Conservation (phyloP, 2,888 invertebrate species). For the Epinotia nisella region DNA sequence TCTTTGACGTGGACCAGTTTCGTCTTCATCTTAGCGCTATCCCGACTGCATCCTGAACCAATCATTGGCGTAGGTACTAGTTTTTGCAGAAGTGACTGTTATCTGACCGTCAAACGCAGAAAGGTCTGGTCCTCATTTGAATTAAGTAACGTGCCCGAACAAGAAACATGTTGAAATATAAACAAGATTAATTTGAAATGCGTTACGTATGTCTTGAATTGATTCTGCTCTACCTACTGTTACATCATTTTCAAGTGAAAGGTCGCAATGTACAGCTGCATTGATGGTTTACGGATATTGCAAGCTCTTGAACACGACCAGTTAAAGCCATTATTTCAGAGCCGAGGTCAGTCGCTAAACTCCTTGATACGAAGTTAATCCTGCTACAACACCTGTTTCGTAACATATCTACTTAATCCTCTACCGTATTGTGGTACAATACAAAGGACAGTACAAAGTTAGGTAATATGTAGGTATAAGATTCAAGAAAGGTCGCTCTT, state of each 20-base stretch:
- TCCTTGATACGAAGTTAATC: background rate
- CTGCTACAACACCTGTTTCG: background rate
- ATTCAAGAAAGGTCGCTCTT: too few species aligned
- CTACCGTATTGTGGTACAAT: background rate
- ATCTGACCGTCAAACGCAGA: too few species aligned
- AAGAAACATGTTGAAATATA: too few species aligned
- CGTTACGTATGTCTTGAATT: background rate
- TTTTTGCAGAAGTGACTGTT: too few species aligned
- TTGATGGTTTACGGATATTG: conserved; percentile 29
- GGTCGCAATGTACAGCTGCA: background rate
- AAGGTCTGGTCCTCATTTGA: too few species aligned
- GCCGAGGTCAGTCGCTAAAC: conserved; percentile 21
- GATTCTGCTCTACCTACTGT: background rate
- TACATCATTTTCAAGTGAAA: background rate
- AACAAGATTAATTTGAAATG: background rate
- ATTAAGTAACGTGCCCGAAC: too few species aligned
- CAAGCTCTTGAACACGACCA: conserved; percentile 1
- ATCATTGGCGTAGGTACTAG: too few species aligned
- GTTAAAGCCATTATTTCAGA: conserved; percentile 26
- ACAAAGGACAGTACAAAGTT: background rate
- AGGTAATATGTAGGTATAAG: background rate
- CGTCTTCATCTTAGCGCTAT: too few species aligned
- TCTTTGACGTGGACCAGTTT: too few species aligned
- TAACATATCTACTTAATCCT: background rate
- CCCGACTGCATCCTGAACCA: too few species aligned